Evolutionary conservation across 2,888 invertebrate genomes (phyloP).

Genomic region (Scaptomyza cyrtandrae): DNA sequence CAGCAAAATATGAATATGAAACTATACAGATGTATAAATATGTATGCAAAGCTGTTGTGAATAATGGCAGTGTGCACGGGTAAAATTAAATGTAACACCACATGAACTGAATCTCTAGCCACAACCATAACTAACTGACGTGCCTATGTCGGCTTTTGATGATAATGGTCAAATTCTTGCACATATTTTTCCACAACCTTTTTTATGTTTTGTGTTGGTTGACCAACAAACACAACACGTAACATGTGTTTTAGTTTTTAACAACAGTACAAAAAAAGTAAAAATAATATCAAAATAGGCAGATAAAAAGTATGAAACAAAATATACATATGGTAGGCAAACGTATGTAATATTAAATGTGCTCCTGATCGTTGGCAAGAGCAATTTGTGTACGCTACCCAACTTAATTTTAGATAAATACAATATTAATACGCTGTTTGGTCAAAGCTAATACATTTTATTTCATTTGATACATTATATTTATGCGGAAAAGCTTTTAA

Average conservation of each 20-base stretch:
- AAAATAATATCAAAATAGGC: too few species aligned
- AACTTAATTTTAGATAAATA: too few species aligned
- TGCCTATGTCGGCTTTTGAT: conserved; percentile 43
- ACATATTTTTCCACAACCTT: conserved; percentile 35
- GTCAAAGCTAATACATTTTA: neutral
- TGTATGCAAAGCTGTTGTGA: conserved; percentile 30
- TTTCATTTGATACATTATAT: too few species aligned
- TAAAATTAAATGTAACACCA: conserved; percentile 39
- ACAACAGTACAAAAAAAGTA: conserved; percentile 13
- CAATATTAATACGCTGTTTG: neutral
- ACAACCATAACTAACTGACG: conserved; percentile 47
- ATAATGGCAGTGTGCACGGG: conserved; percentile 49
- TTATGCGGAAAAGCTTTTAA: too few species aligned
- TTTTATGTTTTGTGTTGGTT: conserved; percentile 17
- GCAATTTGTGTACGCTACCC: neutral
- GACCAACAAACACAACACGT: conserved; percentile 56
- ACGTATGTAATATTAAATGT: conserved; percentile 40
- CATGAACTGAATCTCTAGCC: conserved; percentile 22
- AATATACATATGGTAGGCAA: conserved; percentile 1
- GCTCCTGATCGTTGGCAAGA: conserved; percentile 4
- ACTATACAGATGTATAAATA: neutral
- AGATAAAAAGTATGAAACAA: conserved; percentile 20
- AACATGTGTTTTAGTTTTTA: conserved; percentile 67
- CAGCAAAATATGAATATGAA: neutral
- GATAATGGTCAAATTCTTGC: conserved; percentile 61